A percentile compares a stretch with the other conserved stretches of the same genome.
Conservation (phyloP, 2,113 vertebrate genomes). For the Ariopsis seemanni region DNA sequence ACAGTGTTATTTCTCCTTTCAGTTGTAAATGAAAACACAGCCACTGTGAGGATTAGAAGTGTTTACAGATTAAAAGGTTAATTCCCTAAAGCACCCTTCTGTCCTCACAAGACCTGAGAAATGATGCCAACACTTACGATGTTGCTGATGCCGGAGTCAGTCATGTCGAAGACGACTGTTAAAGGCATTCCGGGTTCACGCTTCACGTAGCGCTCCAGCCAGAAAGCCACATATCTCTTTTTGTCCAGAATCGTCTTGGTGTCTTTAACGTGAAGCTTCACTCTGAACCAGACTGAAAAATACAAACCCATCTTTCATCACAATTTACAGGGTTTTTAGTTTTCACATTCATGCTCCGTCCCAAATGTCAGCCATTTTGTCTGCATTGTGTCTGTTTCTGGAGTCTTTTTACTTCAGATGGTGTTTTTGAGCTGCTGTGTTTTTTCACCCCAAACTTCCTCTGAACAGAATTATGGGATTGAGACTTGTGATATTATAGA, state of each 20-base stretch:
- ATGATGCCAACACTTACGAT: conserved; percentile 72
- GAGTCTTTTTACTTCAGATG: background rate
- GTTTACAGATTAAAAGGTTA: background rate
- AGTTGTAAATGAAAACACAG: background rate
- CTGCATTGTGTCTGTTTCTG: background rate
- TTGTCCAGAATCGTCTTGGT: conserved; percentile 84
- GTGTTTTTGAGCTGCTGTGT: background rate
- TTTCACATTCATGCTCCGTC: background rate
- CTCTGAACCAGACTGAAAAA: conserved; percentile 89
- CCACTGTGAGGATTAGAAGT: background rate
- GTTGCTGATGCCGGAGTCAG: conserved; percentile 89
- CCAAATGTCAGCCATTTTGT: background rate
- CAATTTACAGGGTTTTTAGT: no score
- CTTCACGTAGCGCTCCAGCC: conserved; percentile 91
- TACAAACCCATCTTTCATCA: background rate
- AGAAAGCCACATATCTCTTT: conserved; percentile 94
- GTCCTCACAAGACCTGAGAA: background rate
- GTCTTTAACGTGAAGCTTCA: conserved; percentile 88
- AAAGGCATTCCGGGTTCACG: conserved; percentile 91
- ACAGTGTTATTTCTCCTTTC: background rate
- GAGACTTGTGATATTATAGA: background rate
- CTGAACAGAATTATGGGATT: background rate
- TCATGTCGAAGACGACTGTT: conserved; percentile 94
- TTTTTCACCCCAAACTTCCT: background rate
- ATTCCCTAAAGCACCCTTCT: background rate